phyloP scores from a whole-genome alignment of 2,888 invertebrate genomes.

The Phaedon cochleariae region DNA sequence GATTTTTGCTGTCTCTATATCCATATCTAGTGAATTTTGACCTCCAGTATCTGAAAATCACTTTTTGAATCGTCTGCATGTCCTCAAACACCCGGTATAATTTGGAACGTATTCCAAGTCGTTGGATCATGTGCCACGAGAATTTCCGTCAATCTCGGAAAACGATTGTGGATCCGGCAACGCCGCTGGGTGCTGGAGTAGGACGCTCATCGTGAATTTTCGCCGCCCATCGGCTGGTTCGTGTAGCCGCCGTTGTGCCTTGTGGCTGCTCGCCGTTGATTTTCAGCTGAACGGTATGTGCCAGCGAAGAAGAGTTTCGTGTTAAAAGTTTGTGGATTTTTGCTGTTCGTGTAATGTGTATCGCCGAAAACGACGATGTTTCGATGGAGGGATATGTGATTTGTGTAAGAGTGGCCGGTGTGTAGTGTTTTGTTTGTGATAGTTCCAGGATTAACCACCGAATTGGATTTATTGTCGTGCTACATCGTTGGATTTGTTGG shows the following conservation, averaged over 20 bases:
- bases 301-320: slow-evolving; percentile 48
- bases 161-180: slow-evolving; percentile 30
- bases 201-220: slow-evolving; percentile 27
- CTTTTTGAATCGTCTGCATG: background rate
- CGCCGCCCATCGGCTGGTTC: slow-evolving; percentile 39
- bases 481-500: slow-evolving; percentile 19
- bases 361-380: slow-evolving; percentile 34
- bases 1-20: no score
- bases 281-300: slow-evolving; percentile 50
- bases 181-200: slow-evolving; percentile 20
- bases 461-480: slow-evolving; percentile 33
- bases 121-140: no score
- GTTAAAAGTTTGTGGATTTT: slow-evolving; percentile 46
- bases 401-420: slow-evolving; percentile 46
- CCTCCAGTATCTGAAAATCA: background rate
- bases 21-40: no score
- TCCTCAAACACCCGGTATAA: background rate
- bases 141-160: background rate
- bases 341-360: slow-evolving; percentile 42
- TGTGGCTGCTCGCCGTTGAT: slow-evolving; percentile 46
- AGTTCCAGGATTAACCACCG: slow-evolving; percentile 30
- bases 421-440: slow-evolving; percentile 40
- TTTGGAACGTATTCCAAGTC: background rate
- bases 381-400: slow-evolving; percentile 37
- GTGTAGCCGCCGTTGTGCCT: slow-evolving; percentile 46